Evolutionary conservation across 37 sponge, comb jelly and placozoan species (phyloP).

Genomic region (Spongia lamella): DNA sequence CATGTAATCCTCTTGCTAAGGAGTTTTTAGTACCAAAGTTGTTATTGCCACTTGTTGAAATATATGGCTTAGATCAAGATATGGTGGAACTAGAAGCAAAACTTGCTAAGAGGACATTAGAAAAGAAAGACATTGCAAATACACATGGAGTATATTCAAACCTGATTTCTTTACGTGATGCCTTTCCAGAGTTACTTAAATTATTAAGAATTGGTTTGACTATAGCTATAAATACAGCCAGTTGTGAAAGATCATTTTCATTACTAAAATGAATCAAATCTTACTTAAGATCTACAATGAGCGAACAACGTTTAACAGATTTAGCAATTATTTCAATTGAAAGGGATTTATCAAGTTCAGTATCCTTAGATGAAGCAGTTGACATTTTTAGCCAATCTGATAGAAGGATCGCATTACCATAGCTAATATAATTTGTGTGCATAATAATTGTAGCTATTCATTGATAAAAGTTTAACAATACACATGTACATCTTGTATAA

Average conservation of each 20-base stretch:
- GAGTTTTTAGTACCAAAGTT: neutral
- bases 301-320: constrained; percentile 26
- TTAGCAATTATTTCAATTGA: constrained; percentile 38
- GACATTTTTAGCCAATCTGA: neutral
- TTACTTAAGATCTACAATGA: constrained; percentile 48
- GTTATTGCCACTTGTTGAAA: constrained; percentile 16
- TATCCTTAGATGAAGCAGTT: constrained; percentile 8
- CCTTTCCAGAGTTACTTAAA: constrained; percentile 18
- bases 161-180: constrained; percentile 23
- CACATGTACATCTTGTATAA: no score
- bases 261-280: constrained; percentile 44
- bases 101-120: constrained; percentile 36
- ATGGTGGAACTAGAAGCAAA: constrained; percentile 22
- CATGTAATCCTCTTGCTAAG: constrained; percentile 1
- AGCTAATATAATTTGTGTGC: no score
- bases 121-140: constrained; percentile 6
- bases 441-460: no score
- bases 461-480: no score
- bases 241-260: constrained; percentile 50
- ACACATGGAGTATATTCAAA: constrained; percentile 2
- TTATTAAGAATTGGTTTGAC: constrained; percentile 9
- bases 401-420: no score
- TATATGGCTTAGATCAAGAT: constrained; percentile 24
- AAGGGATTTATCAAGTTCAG: constrained; percentile 1
- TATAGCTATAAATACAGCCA: constrained; percentile 35